Evolutionary conservation across 2,113 vertebrate genomes (phyloP), one percentile per base, ranked within the genome.

Genomic region (Hippocampus abdominalis): DNA sequence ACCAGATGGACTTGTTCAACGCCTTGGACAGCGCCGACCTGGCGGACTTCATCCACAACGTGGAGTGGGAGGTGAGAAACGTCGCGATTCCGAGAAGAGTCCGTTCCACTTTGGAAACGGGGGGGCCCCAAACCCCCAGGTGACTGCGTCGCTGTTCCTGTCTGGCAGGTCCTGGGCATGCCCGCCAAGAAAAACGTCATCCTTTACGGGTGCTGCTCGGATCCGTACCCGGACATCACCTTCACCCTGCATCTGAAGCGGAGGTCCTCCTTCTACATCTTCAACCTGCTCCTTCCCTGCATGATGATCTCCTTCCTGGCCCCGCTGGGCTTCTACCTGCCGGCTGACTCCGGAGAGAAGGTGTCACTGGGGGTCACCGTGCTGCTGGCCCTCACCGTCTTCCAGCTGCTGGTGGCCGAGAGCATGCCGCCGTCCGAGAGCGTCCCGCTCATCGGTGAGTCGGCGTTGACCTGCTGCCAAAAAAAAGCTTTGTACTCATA

Each of bases 381-480:
- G 67, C 93, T 99, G 29, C 91, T 99, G 84, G 96, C 97, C 8
- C 93, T 99, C 70, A 99, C 97, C 0, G 97, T 99, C 48, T 99
- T 99, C 74, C 97, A 99, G 89, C 82, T 99, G 66, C 95, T 99
- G 92, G 97, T 99, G 86, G 96, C 97, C 3, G 97, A 99, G 88
- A 99, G 96, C 89, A 98, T 98, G 96, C 96, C 97, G 0, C 96
- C 97, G 1, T 98, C 97, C 0, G 97, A 99, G 92, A 98, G 94
- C 0, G 94, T 99, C 4, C 97, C 97, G 0, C 87, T 98, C 40
- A 99, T 99, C 80, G 97, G 97, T 89, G 68, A 84, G 85, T 40
- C 29, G 10, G 13, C 27, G 16, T 20, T 20, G 10, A 36, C 32
- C 8, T 1, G 2, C 36, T 1, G 12, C 59, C 1, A 2, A 29